Evolutionary conservation across 2,888 invertebrate genomes (phyloP).

Genomic region (Drosophila longiperda): DNA sequence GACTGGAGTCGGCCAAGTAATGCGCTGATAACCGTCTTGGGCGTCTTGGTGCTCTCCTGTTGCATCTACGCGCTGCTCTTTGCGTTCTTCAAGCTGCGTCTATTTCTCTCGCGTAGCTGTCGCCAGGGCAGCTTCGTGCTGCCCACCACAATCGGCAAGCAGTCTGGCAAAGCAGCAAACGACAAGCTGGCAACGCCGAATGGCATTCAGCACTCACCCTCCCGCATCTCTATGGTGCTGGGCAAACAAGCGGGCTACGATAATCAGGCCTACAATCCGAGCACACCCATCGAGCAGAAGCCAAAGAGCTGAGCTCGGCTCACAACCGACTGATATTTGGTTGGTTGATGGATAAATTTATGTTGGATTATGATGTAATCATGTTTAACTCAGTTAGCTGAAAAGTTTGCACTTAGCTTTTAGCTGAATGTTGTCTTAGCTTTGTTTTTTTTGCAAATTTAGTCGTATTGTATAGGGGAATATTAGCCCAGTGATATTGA

Average conservation of each 20-base stretch:
- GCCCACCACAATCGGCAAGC: conserved; percentile 68
- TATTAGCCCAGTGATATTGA: conserved; percentile 73
- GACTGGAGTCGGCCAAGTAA: conserved; percentile 90
- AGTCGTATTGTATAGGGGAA: conserved; percentile 60
- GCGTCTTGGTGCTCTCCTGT: conserved; percentile 79
- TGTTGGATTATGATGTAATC: background rate
- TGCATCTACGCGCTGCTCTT: conserved; percentile 82
- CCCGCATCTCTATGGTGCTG: conserved; percentile 84
- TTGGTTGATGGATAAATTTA: background rate
- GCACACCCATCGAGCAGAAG: conserved; percentile 47
- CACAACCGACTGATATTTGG: background rate
- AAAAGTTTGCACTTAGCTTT: conserved; percentile 1
- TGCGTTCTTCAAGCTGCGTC: conserved; percentile 81
- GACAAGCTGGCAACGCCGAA: conserved; percentile 40
- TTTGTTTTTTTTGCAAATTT: conserved; percentile 24
- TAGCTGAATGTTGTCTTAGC: conserved; percentile 6
- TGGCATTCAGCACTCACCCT: conserved; percentile 81
- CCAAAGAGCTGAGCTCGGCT: conserved; percentile 47
- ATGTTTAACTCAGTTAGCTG: background rate
- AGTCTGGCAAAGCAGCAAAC: conserved; percentile 27
- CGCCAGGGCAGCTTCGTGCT: conserved; percentile 70
- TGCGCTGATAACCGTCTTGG: conserved; percentile 76
- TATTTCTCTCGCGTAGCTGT: conserved; percentile 74
- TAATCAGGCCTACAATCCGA: conserved; percentile 78
- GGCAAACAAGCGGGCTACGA: conserved; percentile 81